A percentile compares a stretch with the other conserved stretches of the same genome.
phyloP scores from a whole-genome alignment of 2,113 vertebrate genomes.

The Dasyprocta punctata region DNA sequence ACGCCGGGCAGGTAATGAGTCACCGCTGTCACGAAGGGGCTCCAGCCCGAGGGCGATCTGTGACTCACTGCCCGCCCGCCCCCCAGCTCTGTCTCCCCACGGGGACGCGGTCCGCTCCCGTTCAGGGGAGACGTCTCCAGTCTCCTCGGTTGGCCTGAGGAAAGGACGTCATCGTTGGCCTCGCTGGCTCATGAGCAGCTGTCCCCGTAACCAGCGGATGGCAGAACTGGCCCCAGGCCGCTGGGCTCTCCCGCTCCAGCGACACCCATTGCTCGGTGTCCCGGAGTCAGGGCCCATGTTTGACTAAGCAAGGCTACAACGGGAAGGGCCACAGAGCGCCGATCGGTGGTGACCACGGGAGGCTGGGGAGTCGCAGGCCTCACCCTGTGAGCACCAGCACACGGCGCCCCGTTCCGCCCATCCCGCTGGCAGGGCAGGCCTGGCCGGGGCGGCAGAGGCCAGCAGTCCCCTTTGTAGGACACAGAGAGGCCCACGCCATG shows the following conservation, averaged over 20 bases:
- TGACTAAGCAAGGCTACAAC: fast-evolving
- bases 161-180: background rate
- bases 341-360: fast-evolving
- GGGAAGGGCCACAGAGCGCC: too few species aligned
- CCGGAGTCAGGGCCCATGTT: background rate
- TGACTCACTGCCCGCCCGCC: background rate
- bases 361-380: background rate
- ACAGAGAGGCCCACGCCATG: background rate
- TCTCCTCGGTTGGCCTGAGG: background rate
- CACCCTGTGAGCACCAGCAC: too few species aligned
- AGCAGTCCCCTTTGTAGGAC: background rate
- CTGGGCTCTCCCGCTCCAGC: background rate
- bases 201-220: too few species aligned
- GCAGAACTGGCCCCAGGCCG: background rate
- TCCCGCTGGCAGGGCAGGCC: background rate
- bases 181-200: background rate
- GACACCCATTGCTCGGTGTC: fast-evolving
- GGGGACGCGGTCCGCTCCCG: background rate
- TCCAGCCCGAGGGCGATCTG: fast-evolving
- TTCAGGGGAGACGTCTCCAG: background rate
- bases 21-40: background rate
- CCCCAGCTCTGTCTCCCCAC: background rate
- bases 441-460: background rate
- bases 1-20: background rate
- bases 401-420: background rate